Evolutionary conservation across 1,140 invertebrate species (phyloP).

Genomic region (Myzus persicae): DNA sequence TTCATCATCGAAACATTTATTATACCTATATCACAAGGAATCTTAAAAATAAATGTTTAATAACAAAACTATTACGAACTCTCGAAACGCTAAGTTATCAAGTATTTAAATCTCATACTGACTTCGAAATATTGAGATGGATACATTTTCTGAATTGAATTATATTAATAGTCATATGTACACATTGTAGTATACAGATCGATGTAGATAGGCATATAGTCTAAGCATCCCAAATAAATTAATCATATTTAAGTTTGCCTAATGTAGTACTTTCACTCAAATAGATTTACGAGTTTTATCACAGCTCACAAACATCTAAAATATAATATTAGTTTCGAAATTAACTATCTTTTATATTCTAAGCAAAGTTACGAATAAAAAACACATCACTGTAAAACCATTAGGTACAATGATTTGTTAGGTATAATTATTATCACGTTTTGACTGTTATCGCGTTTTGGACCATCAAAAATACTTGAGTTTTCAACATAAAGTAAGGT

Average conservation of each 20-base stretch:
- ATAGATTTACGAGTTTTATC: neutral
- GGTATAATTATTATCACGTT: too few relatives aligned
- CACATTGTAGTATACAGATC: neutral
- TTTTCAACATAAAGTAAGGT: too few relatives aligned
- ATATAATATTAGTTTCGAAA: neutral
- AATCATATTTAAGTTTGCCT: neutral
- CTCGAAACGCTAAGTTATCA: neutral
- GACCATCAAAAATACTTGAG: too few relatives aligned
- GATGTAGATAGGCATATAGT: neutral
- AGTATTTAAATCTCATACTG: neutral
- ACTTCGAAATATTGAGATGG: neutral
- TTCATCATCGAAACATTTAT: neutral
- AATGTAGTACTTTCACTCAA: conserved; percentile 15
- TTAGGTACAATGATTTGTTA: too few relatives aligned
- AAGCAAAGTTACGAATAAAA: neutral
- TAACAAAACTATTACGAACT: neutral
- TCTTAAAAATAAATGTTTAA: neutral
- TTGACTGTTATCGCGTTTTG: too few relatives aligned
- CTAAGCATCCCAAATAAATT: neutral
- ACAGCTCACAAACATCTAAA: neutral
- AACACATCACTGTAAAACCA: too few relatives aligned
- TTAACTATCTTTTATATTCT: neutral
- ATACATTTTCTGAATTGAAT: neutral
- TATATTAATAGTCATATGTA: neutral
- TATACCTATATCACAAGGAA: neutral